phyloP scores from a whole-genome alignment of 2,113 vertebrate genomes.

The Eulacestoma nigropectus region DNA sequence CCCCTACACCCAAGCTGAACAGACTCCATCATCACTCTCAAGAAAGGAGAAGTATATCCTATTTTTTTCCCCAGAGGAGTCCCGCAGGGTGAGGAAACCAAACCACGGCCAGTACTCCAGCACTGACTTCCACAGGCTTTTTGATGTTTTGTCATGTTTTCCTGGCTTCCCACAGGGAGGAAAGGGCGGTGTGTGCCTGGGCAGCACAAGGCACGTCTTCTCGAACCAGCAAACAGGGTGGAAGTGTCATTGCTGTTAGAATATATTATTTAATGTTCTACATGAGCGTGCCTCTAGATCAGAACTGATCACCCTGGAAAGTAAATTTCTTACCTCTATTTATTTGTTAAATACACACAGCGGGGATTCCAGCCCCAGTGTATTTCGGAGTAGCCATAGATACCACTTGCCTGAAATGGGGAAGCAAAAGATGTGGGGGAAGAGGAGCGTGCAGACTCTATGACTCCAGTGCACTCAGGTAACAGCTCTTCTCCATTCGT shows the following conservation, averaged over 20 bases:
- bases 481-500: background rate
- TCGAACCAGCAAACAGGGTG: background rate
- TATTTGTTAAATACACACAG: conserved; percentile 62
- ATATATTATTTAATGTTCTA: background rate
- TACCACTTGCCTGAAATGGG: conserved; percentile 90
- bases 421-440: conserved; percentile 83
- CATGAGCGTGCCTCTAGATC: background rate
- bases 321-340: background rate
- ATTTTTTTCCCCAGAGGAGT: background rate
- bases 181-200: background rate
- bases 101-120: background rate
- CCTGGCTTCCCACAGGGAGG: background rate
- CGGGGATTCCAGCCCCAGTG: conserved; percentile 90
- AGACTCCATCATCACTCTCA: rapidly evolving
- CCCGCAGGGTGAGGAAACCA: background rate
- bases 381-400: conserved; percentile 93
- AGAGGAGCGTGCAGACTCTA: conserved; percentile 90
- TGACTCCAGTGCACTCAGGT: conserved; percentile 88
- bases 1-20: background rate
- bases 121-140: background rate
- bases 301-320: background rate
- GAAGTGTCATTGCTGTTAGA: background rate
- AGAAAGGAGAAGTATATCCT: background rate
- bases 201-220: background rate
- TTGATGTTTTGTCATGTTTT: background rate